phyloP scores from a whole-genome alignment of 1,140 invertebrate species.

The Colletes latitarsis region DNA sequence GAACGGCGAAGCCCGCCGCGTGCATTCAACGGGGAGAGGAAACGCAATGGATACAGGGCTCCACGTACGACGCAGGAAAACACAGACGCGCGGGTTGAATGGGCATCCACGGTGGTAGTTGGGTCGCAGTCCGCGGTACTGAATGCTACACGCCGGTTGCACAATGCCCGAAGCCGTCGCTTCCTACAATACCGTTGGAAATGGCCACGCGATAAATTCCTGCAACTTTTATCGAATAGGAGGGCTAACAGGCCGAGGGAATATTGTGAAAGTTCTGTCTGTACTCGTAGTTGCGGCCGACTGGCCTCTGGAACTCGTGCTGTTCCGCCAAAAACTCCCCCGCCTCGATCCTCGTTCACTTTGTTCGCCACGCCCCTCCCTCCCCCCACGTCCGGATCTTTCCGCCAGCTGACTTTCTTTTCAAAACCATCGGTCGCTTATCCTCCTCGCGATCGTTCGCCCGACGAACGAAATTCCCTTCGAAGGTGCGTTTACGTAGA shows the following conservation, averaged over 20 bases:
- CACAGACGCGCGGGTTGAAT: conserved; percentile 60
- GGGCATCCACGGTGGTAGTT: conserved; percentile 49
- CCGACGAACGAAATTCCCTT: background rate
- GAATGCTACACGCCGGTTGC: conserved; percentile 67
- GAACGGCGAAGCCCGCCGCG: background rate
- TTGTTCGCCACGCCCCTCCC: conserved; percentile 6
- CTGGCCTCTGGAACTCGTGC: conserved; percentile 58
- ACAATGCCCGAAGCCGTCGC: conserved; percentile 69
- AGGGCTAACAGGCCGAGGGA: conserved; percentile 67
- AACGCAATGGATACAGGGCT: conserved; percentile 18
- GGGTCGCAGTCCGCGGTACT: conserved; percentile 55
- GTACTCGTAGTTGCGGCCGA: conserved; percentile 46
- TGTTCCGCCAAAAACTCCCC: conserved; percentile 20
- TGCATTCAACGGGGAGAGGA: background rate
- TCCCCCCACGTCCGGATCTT: conserved; percentile 9
- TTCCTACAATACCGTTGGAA: conserved; percentile 70
- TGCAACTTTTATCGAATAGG: conserved; percentile 74
- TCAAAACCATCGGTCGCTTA: background rate
- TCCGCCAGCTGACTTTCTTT: conserved; percentile 11
- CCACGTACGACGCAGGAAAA: conserved; percentile 40
- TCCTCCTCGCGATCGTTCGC: background rate
- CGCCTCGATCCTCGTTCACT: background rate
- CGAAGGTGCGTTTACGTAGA: too few relatives aligned
- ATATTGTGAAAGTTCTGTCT: conserved; percentile 71
- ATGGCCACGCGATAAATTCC: conserved; percentile 75